phyloP scores from a whole-genome alignment of 92 coral and sea anemone genomes.

The Desmophyllum pertusum region DNA sequence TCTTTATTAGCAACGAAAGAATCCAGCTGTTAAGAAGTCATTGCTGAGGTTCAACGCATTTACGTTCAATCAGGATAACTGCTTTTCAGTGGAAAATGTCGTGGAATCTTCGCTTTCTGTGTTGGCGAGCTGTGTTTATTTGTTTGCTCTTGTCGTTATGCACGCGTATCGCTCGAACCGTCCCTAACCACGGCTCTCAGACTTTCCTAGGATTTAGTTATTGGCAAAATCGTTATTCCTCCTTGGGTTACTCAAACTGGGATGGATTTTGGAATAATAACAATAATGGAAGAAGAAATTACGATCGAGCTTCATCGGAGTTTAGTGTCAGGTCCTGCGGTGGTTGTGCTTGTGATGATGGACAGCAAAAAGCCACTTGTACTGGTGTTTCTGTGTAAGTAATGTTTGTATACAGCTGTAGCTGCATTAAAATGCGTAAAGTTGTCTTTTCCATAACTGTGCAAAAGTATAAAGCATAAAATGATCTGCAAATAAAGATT shows the following conservation, averaged over 20 bases:
- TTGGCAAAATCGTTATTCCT: conserved; percentile 86
- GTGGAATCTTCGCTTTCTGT: not conserved
- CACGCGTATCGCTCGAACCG: not conserved
- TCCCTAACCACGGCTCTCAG: conserved; percentile 54
- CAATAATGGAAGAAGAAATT: conserved; percentile 47
- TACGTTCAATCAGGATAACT: not conserved
- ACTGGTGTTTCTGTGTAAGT: conserved; percentile 46
- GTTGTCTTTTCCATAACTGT: not conserved
- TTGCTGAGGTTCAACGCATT: not conserved
- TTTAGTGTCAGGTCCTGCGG: conserved; percentile 2
- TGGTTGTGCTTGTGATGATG: conserved; percentile 62
- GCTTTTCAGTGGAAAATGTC: not conserved
- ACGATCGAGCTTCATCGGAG: conserved; percentile 48
- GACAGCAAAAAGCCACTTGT: conserved; percentile 56
- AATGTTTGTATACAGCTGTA: not conserved
- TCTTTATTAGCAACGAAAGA: conserved; percentile 66
- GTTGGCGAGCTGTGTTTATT: not conserved
- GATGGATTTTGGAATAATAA: conserved; percentile 84
- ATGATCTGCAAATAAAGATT: no score
- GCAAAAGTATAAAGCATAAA: not conserved
- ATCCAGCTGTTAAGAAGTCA: conserved; percentile 16
- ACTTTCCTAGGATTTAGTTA: conserved; percentile 62
- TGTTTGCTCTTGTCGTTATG: conserved; percentile 12
- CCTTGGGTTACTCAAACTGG: conserved; percentile 75
- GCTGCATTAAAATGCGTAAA: not conserved